Evolutionary conservation across 2,888 invertebrate genomes (phyloP), one percentile per base, ranked within the genome.

Genomic region (Torymus tubicola): DNA sequence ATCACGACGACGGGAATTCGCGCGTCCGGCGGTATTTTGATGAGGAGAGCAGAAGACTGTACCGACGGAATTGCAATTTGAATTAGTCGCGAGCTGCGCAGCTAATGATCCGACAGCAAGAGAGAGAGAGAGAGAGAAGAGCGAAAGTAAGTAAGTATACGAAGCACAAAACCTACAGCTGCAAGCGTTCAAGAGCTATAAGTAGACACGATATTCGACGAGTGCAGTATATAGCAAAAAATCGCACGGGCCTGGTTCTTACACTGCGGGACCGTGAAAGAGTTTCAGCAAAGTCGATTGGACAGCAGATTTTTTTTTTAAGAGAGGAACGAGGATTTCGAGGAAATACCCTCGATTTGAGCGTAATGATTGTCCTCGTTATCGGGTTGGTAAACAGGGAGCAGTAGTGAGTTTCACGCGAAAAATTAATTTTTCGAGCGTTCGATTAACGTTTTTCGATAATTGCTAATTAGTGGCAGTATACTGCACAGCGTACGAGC

Each of bases 21-120:
- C 76, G 82, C 61, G 85, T 85, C 85, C 85, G 85, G 84, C 88
- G 90, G 90, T 88, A 90, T 90, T 90, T 90, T 90, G 89, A 90
- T 90, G 90, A 90, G 90, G 83, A 86, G 81, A 86, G 81, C 81
- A 74, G 64, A n/a, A n/a, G 80, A 84, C 77, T 63, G 63, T 24
- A 84, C 82, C 84, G 74, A 58, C 83, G 88, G 89, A 87, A 89
- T 90, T 87, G 86, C 89, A 89, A 90, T 90, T 90, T 89, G 89
- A 90, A 90, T 90, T 89, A 90, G 88, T 86, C 86, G 87, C 86
- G 86, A 88, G 87, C 86, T 87, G 85, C 83, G 58, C 52, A 83
- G 88, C 88, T 90, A 90, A 90, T 90, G 90, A 90, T 90, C 88
- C 86, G 88, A 88, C 42, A 8, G 10, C 5, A 88, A 42, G 60